Conservation (phyloP, 2,113 vertebrate genomes). For the Corythornis madagascariensis region DNA sequence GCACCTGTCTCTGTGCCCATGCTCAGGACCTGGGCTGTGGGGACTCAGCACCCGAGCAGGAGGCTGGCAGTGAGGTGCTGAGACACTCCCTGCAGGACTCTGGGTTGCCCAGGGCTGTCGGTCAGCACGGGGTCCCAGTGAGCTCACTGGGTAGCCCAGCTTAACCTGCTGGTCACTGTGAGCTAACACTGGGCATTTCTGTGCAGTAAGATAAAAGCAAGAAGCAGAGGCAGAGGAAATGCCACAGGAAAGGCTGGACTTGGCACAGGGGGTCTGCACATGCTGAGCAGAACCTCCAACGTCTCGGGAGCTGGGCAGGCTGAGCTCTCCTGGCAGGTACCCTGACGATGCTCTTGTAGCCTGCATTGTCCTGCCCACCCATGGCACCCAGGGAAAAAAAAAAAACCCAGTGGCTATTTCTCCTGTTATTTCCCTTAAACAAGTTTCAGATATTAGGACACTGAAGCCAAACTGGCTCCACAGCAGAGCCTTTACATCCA, state of each 20-base stretch:
- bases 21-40: background rate
- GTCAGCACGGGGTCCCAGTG: accelerated
- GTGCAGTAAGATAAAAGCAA: background rate
- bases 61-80: accelerated
- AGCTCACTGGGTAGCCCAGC: accelerated
- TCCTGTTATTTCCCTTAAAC: background rate
- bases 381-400: background rate
- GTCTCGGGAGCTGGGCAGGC: background rate
- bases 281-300: accelerated
- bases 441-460: background rate
- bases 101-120: accelerated
- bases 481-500: background rate
- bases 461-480: background rate
- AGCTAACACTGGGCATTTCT: background rate
- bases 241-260: background rate
- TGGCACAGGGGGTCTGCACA: background rate
- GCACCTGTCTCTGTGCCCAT: background rate
- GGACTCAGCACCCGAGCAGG: accelerated
- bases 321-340: background rate
- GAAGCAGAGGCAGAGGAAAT: background rate
- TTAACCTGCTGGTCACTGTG: background rate
- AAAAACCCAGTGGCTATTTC: background rate
- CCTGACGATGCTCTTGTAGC: accelerated
- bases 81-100: background rate
- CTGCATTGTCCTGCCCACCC: background rate